phyloP scores from a whole-genome alignment of 2,888 invertebrate species.

The Deladenus siricidicola region DNA sequence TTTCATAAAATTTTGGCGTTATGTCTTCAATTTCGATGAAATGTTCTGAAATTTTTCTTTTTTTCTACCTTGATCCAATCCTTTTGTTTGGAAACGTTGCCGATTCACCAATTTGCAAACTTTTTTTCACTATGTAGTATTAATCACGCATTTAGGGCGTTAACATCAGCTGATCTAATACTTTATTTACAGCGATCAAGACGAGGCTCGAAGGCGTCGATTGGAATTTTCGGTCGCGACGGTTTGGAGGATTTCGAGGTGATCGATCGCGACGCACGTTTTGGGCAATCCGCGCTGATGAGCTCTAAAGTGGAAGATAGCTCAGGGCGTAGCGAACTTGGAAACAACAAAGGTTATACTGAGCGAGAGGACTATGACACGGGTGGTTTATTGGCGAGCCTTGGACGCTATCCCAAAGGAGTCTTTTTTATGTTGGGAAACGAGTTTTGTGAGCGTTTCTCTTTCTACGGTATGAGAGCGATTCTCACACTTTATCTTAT shows the following conservation, averaged over 20 bases:
- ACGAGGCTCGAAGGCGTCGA: not conserved
- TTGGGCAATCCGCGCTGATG: not conserved
- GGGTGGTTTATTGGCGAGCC: conserved; percentile 1
- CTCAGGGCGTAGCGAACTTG: not conserved
- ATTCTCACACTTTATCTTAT: conserved; percentile 49
- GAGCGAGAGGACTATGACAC: too few relatives aligned
- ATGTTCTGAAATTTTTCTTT: too few relatives aligned
- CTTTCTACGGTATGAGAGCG: conserved; percentile 53
- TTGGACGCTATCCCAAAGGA: conserved; percentile 21
- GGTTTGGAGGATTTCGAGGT: not conserved
- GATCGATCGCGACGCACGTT: not conserved
- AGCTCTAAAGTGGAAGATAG: not conserved
- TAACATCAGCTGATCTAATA: too few relatives aligned
- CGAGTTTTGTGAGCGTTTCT: conserved; percentile 66
- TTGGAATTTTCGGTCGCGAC: not conserved
- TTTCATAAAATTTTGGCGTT: too few relatives aligned
- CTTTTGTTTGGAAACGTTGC: too few relatives aligned
- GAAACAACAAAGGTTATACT: too few relatives aligned
- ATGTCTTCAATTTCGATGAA: too few relatives aligned
- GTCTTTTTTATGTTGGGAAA: conserved; percentile 87
- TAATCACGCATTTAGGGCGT: too few relatives aligned
- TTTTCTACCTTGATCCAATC: too few relatives aligned
- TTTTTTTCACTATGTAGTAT: too few relatives aligned
- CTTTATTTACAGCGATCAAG: not conserved
- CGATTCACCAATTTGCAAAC: too few relatives aligned